phyloP scores from a whole-genome alignment of 2,113 vertebrate species.

The Urocolius indicus region DNA sequence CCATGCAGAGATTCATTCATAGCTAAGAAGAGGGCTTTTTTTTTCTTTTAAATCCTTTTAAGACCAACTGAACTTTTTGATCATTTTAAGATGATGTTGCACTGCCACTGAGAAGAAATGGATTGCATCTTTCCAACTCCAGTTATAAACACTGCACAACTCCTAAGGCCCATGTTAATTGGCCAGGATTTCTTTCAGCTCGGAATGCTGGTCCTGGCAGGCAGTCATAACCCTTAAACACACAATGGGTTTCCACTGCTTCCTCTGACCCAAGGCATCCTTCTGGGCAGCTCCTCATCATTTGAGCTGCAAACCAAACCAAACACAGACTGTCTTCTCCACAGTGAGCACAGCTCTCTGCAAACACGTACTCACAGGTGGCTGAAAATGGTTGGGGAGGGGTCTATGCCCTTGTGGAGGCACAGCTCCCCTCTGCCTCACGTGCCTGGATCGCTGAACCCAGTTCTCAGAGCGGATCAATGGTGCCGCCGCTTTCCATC shows the following conservation, averaged over 20 bases:
- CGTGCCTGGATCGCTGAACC: background rate
- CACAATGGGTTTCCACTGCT: background rate
- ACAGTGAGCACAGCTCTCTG: background rate
- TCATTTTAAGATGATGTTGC: background rate
- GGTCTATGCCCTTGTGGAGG: background rate
- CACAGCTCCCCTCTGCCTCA: background rate
- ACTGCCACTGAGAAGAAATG: background rate
- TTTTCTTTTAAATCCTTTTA: background rate
- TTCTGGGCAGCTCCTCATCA: background rate
- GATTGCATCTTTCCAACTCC: background rate
- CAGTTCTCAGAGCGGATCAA: background rate
- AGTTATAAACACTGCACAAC: background rate
- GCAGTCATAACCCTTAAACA: background rate
- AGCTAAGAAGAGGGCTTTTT: background rate
- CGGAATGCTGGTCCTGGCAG: background rate
- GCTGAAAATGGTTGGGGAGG: background rate
- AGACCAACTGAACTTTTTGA: background rate
- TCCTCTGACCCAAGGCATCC: background rate
- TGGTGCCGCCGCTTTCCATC: background rate
- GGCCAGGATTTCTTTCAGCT: background rate
- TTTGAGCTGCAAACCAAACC: background rate
- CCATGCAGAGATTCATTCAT: constrained; percentile 43
- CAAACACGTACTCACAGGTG: background rate
- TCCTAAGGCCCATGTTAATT: background rate
- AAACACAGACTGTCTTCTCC: background rate